phyloP scores from a whole-genome alignment of 1,140 invertebrate species.

The Psilanteris sp. region DNA sequence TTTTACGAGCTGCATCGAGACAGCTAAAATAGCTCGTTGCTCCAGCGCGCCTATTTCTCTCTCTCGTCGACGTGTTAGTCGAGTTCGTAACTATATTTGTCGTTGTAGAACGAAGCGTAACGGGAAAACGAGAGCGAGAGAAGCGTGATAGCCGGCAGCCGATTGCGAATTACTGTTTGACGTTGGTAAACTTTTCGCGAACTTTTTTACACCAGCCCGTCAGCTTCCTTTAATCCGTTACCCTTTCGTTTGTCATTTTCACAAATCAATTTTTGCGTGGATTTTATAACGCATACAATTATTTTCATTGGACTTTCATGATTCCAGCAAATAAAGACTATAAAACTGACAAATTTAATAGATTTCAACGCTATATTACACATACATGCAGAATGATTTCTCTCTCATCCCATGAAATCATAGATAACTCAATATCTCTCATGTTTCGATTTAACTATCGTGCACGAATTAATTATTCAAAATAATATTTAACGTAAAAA shows the following conservation, averaged over 20 bases:
- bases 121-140: conserved; percentile 34
- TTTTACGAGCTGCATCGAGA: conserved; percentile 59
- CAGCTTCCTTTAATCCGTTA: conserved; percentile 40
- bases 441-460: too few relatives aligned
- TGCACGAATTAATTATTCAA: too few relatives aligned
- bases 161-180: conserved; percentile 64
- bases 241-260: conserved; percentile 55
- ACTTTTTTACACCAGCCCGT: conserved; percentile 40
- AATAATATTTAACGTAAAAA: too few relatives aligned
- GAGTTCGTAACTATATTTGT: conserved; percentile 60
- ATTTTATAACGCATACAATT: conserved; percentile 29
- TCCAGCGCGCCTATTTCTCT: conserved; percentile 35
- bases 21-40: conserved; percentile 47
- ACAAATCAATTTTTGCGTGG: conserved; percentile 23
- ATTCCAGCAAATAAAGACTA: conserved; percentile 1
- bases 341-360: conserved; percentile 16
- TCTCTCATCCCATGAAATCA: too few relatives aligned
- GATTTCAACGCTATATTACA: conserved; percentile 16
- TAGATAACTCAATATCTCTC: too few relatives aligned
- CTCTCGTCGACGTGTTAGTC: conserved; percentile 50
- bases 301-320: conserved; percentile 26
- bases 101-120: conserved; percentile 54
- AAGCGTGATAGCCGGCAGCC: conserved; percentile 53
- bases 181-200: conserved; percentile 56
- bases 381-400: conserved; percentile 12